phyloP scores from a whole-genome alignment of 2,888 invertebrate genomes.

The Mythimna ferrago region DNA sequence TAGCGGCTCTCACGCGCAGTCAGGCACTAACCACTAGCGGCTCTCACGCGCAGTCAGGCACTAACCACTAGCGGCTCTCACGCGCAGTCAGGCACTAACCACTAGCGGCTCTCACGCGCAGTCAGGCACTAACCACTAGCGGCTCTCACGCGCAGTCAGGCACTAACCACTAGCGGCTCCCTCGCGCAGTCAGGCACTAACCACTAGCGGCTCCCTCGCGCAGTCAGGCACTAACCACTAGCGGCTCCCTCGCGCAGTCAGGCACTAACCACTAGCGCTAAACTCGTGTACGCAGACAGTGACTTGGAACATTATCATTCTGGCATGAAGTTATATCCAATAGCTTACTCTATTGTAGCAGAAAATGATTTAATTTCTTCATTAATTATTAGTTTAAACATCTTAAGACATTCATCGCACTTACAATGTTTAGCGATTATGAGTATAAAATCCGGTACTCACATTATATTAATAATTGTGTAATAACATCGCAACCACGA shows the following conservation, averaged over 20 bases:
- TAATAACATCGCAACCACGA: background rate
- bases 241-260: background rate
- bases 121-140: background rate
- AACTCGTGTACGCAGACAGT: background rate
- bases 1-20: background rate
- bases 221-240: background rate
- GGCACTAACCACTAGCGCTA: background rate
- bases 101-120: background rate
- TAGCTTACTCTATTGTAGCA: background rate
- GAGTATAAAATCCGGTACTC: conserved; percentile 3
- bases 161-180: background rate
- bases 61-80: background rate
- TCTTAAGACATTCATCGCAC: background rate
- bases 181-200: no score
- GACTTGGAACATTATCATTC: background rate
- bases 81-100: no score
- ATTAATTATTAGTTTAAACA: background rate
- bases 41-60: no score
- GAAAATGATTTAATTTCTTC: background rate
- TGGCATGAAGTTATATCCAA: background rate
- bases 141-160: background rate
- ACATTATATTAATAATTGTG: background rate
- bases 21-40: background rate
- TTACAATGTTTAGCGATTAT: background rate
- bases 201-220: background rate